A percentile compares a stretch with the other conserved stretches of the same genome.
Evolutionary conservation across 2,888 invertebrate genomes (phyloP).

Genomic region (Eupithecia dodoneata): DNA sequence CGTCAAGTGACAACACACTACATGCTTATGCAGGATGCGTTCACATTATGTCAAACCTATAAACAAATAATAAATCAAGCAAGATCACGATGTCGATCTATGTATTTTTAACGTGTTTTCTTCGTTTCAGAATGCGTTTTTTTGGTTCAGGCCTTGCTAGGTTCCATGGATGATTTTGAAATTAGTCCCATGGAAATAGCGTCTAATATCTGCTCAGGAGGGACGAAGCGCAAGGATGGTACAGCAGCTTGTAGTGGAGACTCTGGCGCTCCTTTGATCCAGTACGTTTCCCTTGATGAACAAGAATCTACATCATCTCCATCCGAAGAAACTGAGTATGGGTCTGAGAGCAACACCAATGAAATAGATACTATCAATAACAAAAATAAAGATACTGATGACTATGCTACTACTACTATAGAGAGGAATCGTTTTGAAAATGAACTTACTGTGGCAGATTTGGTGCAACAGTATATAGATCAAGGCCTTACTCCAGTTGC

Average conservation of each 20-base stretch:
- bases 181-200: slow-evolving; percentile 69
- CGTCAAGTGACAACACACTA: too few relatives aligned
- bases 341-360: neutral
- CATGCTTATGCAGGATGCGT: too few relatives aligned
- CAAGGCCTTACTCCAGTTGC: slow-evolving; percentile 57
- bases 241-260: slow-evolving; percentile 82
- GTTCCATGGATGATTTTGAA: slow-evolving; percentile 47
- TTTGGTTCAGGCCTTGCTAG: too few relatives aligned
- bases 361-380: slow-evolving; percentile 1
- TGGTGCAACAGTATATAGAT: slow-evolving; percentile 38
- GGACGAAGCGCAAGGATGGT: slow-evolving; percentile 69
- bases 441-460: slow-evolving; percentile 11
- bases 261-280: slow-evolving; percentile 82
- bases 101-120: too few relatives aligned
- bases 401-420: slow-evolving; percentile 7
- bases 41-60: too few relatives aligned
- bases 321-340: slow-evolving; percentile 8
- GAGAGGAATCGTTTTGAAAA: slow-evolving; percentile 17
- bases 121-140: slow-evolving; percentile 64
- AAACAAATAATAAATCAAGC: too few relatives aligned
- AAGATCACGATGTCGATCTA: too few relatives aligned
- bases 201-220: slow-evolving; percentile 82
- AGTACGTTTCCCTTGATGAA: slow-evolving; percentile 48
- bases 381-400: neutral
- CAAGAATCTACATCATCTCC: slow-evolving; percentile 39